Conservation (phyloP, 2,888 invertebrate genomes). For the Caenorhabditis zanzibari region DNA sequence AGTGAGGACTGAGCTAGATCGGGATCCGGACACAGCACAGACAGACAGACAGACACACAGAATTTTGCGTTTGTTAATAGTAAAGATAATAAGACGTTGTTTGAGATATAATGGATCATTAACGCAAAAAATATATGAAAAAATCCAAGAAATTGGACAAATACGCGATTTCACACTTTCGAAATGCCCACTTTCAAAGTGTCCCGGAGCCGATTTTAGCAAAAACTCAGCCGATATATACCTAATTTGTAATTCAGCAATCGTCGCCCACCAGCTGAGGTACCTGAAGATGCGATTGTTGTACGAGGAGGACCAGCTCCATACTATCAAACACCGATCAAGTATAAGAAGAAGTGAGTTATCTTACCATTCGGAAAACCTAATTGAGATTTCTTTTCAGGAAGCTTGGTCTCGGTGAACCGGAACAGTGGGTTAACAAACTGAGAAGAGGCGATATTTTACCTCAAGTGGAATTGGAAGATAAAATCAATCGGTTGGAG, state of each 20-base stretch:
- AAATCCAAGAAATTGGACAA: too few species aligned
- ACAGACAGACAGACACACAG: too few species aligned
- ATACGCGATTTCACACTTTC: too few species aligned
- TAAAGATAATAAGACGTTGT: too few species aligned
- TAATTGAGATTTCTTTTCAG: conserved; percentile 57
- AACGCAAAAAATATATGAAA: too few species aligned
- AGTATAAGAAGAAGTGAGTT: conserved; percentile 68
- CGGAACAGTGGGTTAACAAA: conserved; percentile 77
- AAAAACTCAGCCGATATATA: background rate
- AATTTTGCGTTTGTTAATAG: too few species aligned
- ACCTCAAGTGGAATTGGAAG: conserved; percentile 75
- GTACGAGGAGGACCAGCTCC: conserved; percentile 69
- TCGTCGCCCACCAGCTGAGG: conserved; percentile 81
- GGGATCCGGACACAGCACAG: too few species aligned
- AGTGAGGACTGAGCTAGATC: too few species aligned
- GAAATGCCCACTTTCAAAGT: too few species aligned
- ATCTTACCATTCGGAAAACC: background rate
- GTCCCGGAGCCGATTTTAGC: too few species aligned
- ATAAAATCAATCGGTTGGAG: conserved; percentile 76
- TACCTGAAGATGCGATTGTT: conserved; percentile 82
- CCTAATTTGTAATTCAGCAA: conserved; percentile 73
- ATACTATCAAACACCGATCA: too few species aligned
- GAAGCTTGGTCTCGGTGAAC: conserved; percentile 80
- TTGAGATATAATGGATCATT: too few species aligned
- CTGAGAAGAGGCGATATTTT: conserved; percentile 80